phyloP scores from a whole-genome alignment of 2,113 vertebrate species.

The Lophura nycthemera region DNA sequence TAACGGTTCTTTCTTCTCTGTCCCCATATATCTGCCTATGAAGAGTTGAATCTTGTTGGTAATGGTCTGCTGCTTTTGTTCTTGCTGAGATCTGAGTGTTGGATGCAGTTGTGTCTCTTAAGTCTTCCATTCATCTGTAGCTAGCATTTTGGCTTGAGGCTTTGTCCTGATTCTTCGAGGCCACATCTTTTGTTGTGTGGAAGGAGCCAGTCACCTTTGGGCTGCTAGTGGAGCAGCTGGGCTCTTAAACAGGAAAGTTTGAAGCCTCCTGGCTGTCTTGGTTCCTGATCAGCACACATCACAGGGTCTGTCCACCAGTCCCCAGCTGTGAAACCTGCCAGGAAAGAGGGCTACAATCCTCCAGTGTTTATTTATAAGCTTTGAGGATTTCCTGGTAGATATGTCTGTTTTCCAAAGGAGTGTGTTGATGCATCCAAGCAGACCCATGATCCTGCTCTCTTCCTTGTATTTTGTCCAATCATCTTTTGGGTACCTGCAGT shows the following conservation, averaged over 20 bases:
- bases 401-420: not conserved
- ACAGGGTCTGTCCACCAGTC: not conserved
- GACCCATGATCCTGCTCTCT: accelerated
- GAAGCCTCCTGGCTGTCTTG: not conserved
- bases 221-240: not conserved
- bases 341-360: not conserved
- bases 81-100: not conserved
- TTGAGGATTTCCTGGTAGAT: not conserved
- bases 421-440: accelerated
- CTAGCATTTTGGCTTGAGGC: not conserved
- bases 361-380: not conserved
- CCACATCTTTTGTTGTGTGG: not conserved
- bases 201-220: not conserved
- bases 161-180: not conserved
- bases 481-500: accelerated
- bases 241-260: not conserved
- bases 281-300: not conserved
- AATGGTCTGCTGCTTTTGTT: not conserved
- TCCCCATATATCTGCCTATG: not conserved
- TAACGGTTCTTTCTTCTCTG: not conserved
- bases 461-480: not conserved
- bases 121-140: not conserved
- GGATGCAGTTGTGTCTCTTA: not conserved
- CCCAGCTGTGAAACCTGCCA: not conserved
- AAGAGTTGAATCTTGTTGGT: not conserved